Evolutionary conservation across 1,140 invertebrate genomes (phyloP).

Genomic region (Eupeodes corollae): DNA sequence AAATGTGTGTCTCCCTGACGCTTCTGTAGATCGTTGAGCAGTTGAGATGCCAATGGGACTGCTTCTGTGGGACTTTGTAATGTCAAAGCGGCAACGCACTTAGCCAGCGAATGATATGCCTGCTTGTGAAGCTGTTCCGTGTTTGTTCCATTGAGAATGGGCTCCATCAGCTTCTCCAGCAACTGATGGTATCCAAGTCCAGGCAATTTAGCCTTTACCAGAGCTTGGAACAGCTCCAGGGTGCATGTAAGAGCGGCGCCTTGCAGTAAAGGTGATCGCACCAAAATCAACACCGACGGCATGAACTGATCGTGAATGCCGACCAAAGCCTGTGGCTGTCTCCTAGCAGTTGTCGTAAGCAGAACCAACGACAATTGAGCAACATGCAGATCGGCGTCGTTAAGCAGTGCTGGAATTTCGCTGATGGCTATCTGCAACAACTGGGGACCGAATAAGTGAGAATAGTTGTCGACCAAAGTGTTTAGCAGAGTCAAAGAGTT

Average conservation of each 20-base stretch:
- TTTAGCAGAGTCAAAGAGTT: constrained; percentile 83
- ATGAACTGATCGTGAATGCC: constrained; percentile 49
- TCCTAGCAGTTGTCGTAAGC: constrained; percentile 47
- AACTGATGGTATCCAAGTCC: constrained; percentile 72
- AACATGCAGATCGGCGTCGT: constrained; percentile 90
- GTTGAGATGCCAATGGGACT: constrained; percentile 69
- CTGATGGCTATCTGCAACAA: constrained; percentile 64
- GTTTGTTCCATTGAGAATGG: constrained; percentile 30
- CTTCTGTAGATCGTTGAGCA: constrained; percentile 71
- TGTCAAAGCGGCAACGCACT: constrained; percentile 88
- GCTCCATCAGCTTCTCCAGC: constrained; percentile 57
- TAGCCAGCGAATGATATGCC: constrained; percentile 85
- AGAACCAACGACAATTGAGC: constrained; percentile 78
- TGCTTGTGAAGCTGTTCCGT: constrained; percentile 48
- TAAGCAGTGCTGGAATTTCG: constrained; percentile 81
- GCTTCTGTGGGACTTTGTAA: constrained; percentile 63
- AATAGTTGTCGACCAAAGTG: constrained; percentile 79
- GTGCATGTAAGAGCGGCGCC: constrained; percentile 76
- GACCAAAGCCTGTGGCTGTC: constrained; percentile 39
- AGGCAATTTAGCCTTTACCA: constrained; percentile 69
- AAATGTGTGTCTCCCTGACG: constrained; percentile 64
- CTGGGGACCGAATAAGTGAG: constrained; percentile 52
- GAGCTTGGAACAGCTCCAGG: constrained; percentile 81
- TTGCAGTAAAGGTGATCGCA: constrained; percentile 83
- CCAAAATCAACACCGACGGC: constrained; percentile 74